Conservation (phyloP, 2,797 vertebrate genomes). For the Clarias pachynema region DNA sequence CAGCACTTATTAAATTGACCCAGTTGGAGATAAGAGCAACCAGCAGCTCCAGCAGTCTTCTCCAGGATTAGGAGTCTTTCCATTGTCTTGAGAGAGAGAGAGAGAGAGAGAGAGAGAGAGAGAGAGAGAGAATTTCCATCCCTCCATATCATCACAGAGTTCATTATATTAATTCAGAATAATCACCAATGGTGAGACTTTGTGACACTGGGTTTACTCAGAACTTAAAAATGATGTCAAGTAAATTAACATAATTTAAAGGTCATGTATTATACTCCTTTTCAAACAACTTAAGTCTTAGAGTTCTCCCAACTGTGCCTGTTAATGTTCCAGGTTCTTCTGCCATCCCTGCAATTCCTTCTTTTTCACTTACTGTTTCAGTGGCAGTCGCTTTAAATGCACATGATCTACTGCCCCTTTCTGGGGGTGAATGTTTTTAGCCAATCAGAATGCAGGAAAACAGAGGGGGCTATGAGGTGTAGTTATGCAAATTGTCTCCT, state of each 20-base stretch:
- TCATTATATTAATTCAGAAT: conserved; percentile 44
- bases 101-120: background rate
- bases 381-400: no score
- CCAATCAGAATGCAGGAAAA: no score
- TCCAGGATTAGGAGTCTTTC: background rate
- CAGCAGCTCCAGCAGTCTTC: conserved; percentile 14
- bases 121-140: background rate
- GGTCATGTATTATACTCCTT: no score
- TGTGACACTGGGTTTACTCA: background rate
- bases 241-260: background rate
- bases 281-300: no score
- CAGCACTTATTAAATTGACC: conserved; percentile 49
- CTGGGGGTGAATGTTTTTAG: no score
- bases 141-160: conserved; percentile 32
- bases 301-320: no score
- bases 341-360: no score
- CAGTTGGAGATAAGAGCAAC: conserved; percentile 34
- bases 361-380: no score
- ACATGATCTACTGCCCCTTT: no score
- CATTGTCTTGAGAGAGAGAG: background rate
- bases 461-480: no score
- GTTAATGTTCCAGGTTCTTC: no score
- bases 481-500: no score
- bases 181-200: conserved; percentile 15
- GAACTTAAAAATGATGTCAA: conserved; percentile 16